Conservation (phyloP, 2,113 vertebrate species). For the Nibea albiflora region DNA sequence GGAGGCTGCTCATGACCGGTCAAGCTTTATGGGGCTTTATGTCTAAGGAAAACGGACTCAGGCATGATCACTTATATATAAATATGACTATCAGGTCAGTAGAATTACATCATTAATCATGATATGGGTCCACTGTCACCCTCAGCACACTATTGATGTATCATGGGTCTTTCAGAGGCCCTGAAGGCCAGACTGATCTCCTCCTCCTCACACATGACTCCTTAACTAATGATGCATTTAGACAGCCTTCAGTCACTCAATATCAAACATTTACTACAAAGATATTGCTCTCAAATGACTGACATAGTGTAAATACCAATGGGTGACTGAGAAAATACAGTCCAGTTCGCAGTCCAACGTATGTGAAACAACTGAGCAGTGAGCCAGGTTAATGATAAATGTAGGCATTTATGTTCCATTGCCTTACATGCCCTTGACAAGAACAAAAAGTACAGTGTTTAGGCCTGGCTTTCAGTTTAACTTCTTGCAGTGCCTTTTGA, state of each 20-base stretch:
- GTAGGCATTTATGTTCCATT: no score
- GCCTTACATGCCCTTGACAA: no score
- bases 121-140: not conserved
- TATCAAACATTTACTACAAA: not conserved
- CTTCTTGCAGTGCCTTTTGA: no score
- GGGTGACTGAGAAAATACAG: not conserved
- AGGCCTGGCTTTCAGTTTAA: no score
- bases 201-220: not conserved
- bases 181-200: not conserved
- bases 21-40: not conserved
- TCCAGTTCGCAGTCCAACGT: not conserved
- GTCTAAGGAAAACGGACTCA: not conserved
- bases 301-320: no score
- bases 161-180: not conserved
- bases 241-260: not conserved
- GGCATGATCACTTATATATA: not conserved
- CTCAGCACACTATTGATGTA: not conserved
- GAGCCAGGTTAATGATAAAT: no score
- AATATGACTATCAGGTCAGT: not conserved
- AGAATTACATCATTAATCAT: not conserved
- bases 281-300: not conserved
- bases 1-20: not conserved
- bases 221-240: not conserved
- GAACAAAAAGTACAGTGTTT: no score
- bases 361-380: not conserved